Evolutionary conservation across 2,797 vertebrate genomes (phyloP).

Genomic region (Aphelocoma californica): DNA sequence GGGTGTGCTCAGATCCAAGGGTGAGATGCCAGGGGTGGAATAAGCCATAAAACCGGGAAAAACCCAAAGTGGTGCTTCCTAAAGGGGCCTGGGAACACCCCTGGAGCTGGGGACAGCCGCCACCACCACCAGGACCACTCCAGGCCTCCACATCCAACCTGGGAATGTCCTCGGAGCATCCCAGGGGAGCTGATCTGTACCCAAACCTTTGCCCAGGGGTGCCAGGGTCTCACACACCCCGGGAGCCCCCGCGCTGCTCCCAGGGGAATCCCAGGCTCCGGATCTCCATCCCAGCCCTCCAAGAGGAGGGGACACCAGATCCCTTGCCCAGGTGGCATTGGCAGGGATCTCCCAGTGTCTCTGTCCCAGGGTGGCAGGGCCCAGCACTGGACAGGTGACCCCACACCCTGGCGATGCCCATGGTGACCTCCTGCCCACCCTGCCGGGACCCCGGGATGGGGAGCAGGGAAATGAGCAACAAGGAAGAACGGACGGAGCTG

Average conservation of each 20-base stretch:
- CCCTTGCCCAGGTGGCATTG: accelerated
- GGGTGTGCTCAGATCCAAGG: neutral
- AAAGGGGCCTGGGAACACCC: accelerated
- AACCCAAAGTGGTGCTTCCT: neutral
- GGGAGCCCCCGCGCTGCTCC: accelerated
- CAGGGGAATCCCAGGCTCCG: neutral
- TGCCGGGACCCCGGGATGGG: neutral
- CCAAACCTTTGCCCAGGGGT: neutral
- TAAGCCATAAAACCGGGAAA: accelerated
- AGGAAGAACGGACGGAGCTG: neutral
- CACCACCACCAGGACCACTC: neutral
- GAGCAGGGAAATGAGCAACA: neutral
- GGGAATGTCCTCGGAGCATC: neutral
- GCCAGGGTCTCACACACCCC: accelerated
- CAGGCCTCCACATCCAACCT: accelerated
- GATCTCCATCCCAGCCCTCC: neutral
- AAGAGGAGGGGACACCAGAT: accelerated
- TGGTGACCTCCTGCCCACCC: neutral
- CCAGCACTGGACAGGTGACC: neutral
- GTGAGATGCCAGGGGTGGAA: neutral
- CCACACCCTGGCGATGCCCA: accelerated
- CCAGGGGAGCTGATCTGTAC: accelerated
- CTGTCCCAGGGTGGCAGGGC: neutral
- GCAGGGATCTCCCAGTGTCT: neutral
- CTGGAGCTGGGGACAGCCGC: neutral